These are phyloP conservation scores for Crotalus helleri DNA, from an alignment of 2,113 vertebrate species.

Conservation along the genomic window DNA sequence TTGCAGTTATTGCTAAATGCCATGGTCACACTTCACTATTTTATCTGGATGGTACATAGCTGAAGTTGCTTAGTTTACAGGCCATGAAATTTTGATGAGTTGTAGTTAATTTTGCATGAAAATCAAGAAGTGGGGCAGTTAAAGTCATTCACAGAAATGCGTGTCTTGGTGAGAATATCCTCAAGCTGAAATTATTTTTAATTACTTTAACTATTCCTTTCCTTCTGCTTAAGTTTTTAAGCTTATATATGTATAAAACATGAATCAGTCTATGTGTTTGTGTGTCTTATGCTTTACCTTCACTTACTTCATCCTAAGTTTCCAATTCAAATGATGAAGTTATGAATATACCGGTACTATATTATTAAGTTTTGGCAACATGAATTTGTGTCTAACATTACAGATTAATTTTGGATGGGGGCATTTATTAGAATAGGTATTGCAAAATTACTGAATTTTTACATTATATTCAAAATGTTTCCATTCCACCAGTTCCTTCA, in stretches of 20 bases:
- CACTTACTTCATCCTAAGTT: slow-evolving; percentile 39
- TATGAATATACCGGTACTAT: neutral
- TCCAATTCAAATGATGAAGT: slow-evolving; percentile 55
- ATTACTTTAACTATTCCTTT: slow-evolving; percentile 58
- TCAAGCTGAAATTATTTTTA: slow-evolving; percentile 61
- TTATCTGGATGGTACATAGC: slow-evolving; percentile 64
- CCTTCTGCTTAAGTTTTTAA: slow-evolving; percentile 47
- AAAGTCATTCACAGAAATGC: slow-evolving; percentile 67
- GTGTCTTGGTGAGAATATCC: slow-evolving; percentile 57
- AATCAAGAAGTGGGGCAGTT: slow-evolving; percentile 69
- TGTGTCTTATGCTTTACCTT: no score
- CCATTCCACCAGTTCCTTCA: slow-evolving; percentile 23
- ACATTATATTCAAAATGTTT: neutral
- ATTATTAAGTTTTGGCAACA: slow-evolving; percentile 26
- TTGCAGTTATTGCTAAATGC: slow-evolving; percentile 54
- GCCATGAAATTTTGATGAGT: slow-evolving; percentile 75
- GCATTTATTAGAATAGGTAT: slow-evolving; percentile 4
- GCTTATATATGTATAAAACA: neutral
- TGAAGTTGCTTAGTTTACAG: slow-evolving; percentile 71
- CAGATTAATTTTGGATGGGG: neutral
- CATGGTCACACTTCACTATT: slow-evolving; percentile 63
- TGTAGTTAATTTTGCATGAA: slow-evolving; percentile 79
- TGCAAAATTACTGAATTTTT: neutral
- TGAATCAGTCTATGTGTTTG: neutral
- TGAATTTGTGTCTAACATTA: neutral